These are phyloP conservation scores for Sarotherodon lohbergeri DNA, from an alignment of 2,113 vertebrate species.

Conservation along the genomic window DNA sequence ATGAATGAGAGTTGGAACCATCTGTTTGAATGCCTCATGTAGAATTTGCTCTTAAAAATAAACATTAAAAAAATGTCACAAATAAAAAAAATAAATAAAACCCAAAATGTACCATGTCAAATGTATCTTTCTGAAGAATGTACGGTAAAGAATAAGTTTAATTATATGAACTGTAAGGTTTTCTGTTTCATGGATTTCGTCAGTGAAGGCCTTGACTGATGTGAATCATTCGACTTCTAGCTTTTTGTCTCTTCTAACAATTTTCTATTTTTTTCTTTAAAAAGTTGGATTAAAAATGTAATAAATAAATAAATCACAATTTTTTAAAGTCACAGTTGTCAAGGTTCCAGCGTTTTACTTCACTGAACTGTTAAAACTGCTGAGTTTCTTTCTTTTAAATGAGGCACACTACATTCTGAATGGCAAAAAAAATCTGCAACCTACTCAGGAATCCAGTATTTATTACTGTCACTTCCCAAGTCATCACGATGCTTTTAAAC, in stretches of 20 bases:
- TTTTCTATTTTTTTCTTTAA: neutral
- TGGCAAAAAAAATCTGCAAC: neutral
- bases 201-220: neutral
- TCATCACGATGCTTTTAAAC: neutral
- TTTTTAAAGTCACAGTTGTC: neutral
- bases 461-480: neutral
- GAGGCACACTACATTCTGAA: neutral
- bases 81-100: neutral
- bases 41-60: neutral
- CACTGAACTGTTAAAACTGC: neutral
- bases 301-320: neutral
- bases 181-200: neutral
- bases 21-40: neutral
- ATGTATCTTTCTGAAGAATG: neutral
- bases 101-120: neutral
- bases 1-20: slow-evolving; percentile 34
- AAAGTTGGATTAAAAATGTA: neutral
- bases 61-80: neutral
- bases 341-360: neutral
- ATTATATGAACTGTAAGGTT: neutral
- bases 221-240: neutral
- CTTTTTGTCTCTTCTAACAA: neutral
- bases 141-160: neutral
- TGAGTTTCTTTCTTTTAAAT: neutral
- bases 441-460: neutral